A percentile compares a stretch with the other conserved stretches of the same genome.
Conservation (phyloP, 2,888 invertebrate genomes). For the Meteorus colon region DNA sequence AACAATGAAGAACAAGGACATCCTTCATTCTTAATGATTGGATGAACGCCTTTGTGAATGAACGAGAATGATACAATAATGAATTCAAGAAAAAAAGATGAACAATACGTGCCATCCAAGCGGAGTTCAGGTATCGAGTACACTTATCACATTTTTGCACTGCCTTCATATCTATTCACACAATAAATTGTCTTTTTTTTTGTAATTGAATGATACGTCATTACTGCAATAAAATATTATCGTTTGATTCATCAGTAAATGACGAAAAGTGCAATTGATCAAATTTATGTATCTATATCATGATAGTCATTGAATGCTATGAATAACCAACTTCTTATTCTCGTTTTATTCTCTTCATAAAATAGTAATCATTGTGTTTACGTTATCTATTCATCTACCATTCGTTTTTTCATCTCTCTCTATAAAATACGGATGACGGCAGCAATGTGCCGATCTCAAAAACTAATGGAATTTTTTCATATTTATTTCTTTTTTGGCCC, state of each 20-base stretch:
- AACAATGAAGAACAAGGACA: slow-evolving; percentile 45
- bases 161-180: slow-evolving; percentile 50
- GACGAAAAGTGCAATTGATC: not conserved
- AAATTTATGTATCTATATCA: not conserved
- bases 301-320: not conserved
- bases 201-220: not conserved
- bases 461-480: slow-evolving; percentile 5
- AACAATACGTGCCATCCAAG: slow-evolving; percentile 18
- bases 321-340: not conserved
- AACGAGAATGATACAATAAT: slow-evolving; percentile 16
- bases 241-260: slow-evolving; percentile 1
- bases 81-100: not conserved
- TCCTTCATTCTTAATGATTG: slow-evolving; percentile 24
- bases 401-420: slow-evolving; percentile 15
- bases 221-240: slow-evolving; percentile 27
- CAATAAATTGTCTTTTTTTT: slow-evolving; percentile 43
- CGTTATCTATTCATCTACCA: not conserved
- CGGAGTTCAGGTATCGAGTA: slow-evolving; percentile 55
- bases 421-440: not conserved
- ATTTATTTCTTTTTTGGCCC: not conserved
- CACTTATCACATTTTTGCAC: slow-evolving; percentile 62
- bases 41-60: not conserved
- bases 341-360: not conserved
- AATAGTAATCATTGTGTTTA: slow-evolving; percentile 1
- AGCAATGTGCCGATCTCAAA: not conserved